A percentile compares a stretch with the other conserved stretches of the same genome.
phyloP scores from a whole-genome alignment of 2,113 vertebrate species.

The Mus spicilegus region DNA sequence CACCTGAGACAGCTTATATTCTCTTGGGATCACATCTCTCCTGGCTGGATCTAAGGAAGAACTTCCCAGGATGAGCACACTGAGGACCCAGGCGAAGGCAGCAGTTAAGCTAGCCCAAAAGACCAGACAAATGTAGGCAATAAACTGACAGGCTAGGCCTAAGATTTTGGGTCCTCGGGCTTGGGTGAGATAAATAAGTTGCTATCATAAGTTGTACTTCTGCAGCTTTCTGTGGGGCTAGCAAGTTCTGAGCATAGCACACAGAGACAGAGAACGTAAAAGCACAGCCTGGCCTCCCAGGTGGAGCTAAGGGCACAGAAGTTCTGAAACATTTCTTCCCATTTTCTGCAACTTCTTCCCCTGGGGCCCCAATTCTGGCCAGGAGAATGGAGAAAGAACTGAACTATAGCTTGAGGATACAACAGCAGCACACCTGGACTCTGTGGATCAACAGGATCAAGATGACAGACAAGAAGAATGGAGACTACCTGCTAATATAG shows the following conservation, averaged over 20 bases:
- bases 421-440: not conserved
- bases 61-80: not conserved
- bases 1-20: not conserved
- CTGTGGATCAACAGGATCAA: not conserved
- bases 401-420: not conserved
- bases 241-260: not conserved
- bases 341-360: too few species aligned
- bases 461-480: not conserved
- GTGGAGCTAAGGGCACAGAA: not conserved
- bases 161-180: not conserved
- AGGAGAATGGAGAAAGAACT: not conserved
- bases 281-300: not conserved
- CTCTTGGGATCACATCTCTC: not conserved
- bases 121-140: not conserved
- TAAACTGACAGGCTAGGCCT: not conserved
- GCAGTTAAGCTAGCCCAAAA: not conserved
- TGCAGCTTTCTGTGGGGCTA: not conserved
- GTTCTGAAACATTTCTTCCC: not conserved
- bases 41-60: not conserved
- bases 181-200: not conserved
- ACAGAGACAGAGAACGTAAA: not conserved
- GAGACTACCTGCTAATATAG: not conserved
- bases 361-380: not conserved
- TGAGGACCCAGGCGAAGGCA: not conserved
- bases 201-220: not conserved